phyloP scores from a whole-genome alignment of 2,888 invertebrate species.

The Drosophila acutilabella region DNA sequence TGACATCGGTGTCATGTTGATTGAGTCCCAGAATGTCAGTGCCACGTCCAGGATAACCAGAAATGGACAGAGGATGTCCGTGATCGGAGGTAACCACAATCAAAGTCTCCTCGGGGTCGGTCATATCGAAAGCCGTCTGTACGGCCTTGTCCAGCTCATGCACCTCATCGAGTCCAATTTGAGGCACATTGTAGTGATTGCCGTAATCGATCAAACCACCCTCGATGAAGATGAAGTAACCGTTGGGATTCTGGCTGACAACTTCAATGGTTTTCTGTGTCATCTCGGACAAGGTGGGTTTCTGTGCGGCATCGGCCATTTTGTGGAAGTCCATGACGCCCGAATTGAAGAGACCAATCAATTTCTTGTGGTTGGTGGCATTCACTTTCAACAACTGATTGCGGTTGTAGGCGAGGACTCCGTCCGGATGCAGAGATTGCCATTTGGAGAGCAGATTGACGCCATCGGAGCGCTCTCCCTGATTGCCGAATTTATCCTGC shows the following conservation, averaged over 20 bases:
- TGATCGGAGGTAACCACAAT: slow-evolving; percentile 93
- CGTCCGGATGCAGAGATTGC: slow-evolving; percentile 84
- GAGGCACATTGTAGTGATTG: slow-evolving; percentile 88
- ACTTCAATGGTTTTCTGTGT: slow-evolving; percentile 88
- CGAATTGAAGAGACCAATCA: slow-evolving; percentile 87
- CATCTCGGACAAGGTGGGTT: slow-evolving; percentile 89
- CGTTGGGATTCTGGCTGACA: slow-evolving; percentile 86
- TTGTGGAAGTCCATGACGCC: slow-evolving; percentile 87
- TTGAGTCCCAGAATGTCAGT: slow-evolving; percentile 86
- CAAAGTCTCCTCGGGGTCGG: slow-evolving; percentile 89
- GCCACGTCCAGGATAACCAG: slow-evolving; percentile 88
- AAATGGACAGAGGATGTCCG: slow-evolving; percentile 90
- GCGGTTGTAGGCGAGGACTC: slow-evolving; percentile 78
- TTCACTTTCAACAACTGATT: slow-evolving; percentile 80
- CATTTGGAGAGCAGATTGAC: slow-evolving; percentile 89
- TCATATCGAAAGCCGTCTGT: slow-evolving; percentile 87
- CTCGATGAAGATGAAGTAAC: slow-evolving; percentile 91
- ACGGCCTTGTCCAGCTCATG: slow-evolving; percentile 91
- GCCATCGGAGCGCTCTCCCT: slow-evolving; percentile 87
- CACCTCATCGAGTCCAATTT: slow-evolving; percentile 91
- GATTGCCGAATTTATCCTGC: slow-evolving; percentile 86
- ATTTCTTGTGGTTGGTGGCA: slow-evolving; percentile 85
- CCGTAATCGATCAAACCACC: slow-evolving; percentile 86
- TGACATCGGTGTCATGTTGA: slow-evolving; percentile 86
- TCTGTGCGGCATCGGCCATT: slow-evolving; percentile 83